A percentile compares a stretch with the other conserved stretches of the same genome.
phyloP scores from a whole-genome alignment of 23 tunicate species.

The Trididemnum clinides region DNA sequence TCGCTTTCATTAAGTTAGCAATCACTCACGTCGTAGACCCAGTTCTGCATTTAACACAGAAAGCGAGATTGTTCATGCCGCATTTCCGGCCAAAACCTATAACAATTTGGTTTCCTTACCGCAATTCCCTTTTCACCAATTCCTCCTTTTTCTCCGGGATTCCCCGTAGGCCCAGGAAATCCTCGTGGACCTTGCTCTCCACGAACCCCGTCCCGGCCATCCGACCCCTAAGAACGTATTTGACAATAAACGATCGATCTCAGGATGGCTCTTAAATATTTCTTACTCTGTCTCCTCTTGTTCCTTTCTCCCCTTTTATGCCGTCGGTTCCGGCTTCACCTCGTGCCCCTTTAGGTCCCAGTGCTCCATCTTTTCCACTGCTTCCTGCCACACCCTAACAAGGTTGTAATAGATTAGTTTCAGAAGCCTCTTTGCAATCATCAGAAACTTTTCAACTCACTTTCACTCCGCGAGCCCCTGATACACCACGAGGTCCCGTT shows the following conservation, averaged over 20 bases:
- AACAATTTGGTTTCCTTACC: slow-evolving; percentile 13
- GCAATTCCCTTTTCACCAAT: slow-evolving; percentile 32
- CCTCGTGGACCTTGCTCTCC: neutral
- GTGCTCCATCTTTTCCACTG: too few species aligned
- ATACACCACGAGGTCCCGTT: slow-evolving; percentile 32
- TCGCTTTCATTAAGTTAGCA: too few species aligned
- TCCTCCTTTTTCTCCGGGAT: slow-evolving; percentile 22
- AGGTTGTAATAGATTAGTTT: too few species aligned
- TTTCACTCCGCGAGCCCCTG: slow-evolving; percentile 27
- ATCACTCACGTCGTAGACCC: too few species aligned
- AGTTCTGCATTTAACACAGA: too few species aligned
- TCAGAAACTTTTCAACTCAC: too few species aligned
- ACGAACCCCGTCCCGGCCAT: neutral
- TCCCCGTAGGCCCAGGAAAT: slow-evolving; percentile 6
- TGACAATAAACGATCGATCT: too few species aligned
- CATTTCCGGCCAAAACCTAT: too few species aligned
- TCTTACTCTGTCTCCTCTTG: slow-evolving; percentile 2
- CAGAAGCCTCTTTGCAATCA: too few species aligned
- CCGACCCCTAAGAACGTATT: neutral
- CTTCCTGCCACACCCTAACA: too few species aligned
- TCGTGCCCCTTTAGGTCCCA: slow-evolving; percentile 9
- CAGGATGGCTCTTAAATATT: neutral
- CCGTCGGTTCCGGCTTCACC: slow-evolving; percentile 2
- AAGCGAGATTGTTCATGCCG: neutral
- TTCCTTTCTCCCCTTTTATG: slow-evolving; percentile 5